Evolutionary conservation across 92 coral and sea anemone genomes (phyloP).

Genomic region (Porites evermanni): DNA sequence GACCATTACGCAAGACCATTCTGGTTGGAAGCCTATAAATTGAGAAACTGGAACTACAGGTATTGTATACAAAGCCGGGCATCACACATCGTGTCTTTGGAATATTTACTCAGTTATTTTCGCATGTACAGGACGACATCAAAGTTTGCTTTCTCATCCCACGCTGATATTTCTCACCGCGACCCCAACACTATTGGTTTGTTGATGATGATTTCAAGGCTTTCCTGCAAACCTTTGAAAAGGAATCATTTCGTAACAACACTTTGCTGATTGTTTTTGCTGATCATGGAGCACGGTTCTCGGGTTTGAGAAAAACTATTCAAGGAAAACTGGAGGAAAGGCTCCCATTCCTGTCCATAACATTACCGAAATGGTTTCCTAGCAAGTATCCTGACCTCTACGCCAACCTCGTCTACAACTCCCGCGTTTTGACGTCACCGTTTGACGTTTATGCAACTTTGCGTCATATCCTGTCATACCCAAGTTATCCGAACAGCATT

Average conservation of each 20-base stretch:
- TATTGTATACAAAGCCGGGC: conserved; percentile 67
- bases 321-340: conserved; percentile 55
- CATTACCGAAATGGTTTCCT: conserved; percentile 69
- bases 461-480: conserved; percentile 68
- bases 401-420: conserved; percentile 41
- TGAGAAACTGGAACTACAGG: background rate
- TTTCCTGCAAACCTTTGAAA: conserved; percentile 49
- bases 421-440: conserved; percentile 63
- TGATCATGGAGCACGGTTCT: background rate
- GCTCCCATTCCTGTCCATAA: conserved; percentile 74
- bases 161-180: conserved; percentile 47
- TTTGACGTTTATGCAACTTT: conserved; percentile 73
- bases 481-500: conserved; percentile 63
- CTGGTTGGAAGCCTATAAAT: conserved; percentile 64
- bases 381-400: conserved; percentile 50
- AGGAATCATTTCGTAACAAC: conserved; percentile 47
- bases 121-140: conserved; percentile 63
- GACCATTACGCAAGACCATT: conserved; percentile 86
- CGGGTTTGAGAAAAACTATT: background rate
- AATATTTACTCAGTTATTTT: conserved; percentile 28
- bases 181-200: conserved; percentile 50
- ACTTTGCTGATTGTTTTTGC: conserved; percentile 15
- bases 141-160: conserved; percentile 56
- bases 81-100: conserved; percentile 69
- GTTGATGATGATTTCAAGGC: conserved; percentile 57